phyloP scores from a whole-genome alignment of 2,888 invertebrate species.

The Meteorus colon region DNA sequence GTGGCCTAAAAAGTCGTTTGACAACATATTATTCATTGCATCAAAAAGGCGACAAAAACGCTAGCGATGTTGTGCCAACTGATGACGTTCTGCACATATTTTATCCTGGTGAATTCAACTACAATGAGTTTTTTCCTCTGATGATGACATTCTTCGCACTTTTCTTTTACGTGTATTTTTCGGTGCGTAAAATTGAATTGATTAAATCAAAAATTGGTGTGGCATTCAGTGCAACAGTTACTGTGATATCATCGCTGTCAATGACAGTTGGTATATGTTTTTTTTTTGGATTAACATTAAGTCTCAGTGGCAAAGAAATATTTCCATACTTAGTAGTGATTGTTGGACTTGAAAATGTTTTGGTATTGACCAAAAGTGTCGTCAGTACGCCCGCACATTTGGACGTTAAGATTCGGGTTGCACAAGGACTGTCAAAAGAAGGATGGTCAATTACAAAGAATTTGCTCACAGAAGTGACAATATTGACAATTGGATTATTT shows the following conservation, averaged over 20 bases:
- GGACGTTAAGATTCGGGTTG: slow-evolving; percentile 95
- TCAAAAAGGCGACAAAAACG: slow-evolving; percentile 74
- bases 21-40: slow-evolving; percentile 83
- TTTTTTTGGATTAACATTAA: slow-evolving; percentile 88
- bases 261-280: slow-evolving; percentile 94
- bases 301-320: slow-evolving; percentile 89
- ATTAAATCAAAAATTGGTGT: slow-evolving; percentile 90
- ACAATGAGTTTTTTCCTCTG: slow-evolving; percentile 88
- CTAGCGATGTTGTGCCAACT: slow-evolving; percentile 46
- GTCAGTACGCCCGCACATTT: slow-evolving; percentile 91
- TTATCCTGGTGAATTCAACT: slow-evolving; percentile 92
- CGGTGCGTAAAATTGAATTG: slow-evolving; percentile 95
- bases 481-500: slow-evolving; percentile 92
- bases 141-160: slow-evolving; percentile 88
- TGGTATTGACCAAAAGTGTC: slow-evolving; percentile 93
- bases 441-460: slow-evolving; percentile 99
- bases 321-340: slow-evolving; percentile 97
- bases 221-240: slow-evolving; percentile 92
- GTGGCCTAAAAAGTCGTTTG: slow-evolving; percentile 83
- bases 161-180: slow-evolving; percentile 95
- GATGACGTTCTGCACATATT: slow-evolving; percentile 82
- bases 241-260: slow-evolving; percentile 88
- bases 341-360: slow-evolving; percentile 94
- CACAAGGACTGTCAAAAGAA: slow-evolving; percentile 97
- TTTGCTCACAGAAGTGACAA: slow-evolving; percentile 92